These are phyloP conservation scores for Poicephalus meyeri DNA, from an alignment of 2,113 vertebrate species.

Conservation along the genomic window DNA sequence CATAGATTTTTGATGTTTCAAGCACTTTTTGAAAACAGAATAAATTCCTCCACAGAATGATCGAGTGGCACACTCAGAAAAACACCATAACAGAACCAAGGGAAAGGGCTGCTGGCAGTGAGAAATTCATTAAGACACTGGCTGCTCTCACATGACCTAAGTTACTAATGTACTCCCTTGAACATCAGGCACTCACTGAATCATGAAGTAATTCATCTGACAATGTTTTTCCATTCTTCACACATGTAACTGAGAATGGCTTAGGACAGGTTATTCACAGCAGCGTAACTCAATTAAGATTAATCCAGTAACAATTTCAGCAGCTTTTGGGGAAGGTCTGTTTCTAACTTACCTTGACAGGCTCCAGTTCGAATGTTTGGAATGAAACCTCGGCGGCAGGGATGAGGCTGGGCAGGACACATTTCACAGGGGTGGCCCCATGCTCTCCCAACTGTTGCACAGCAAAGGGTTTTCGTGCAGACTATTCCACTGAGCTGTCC, in stretches of 20 bases:
- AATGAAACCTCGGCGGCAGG: conserved; percentile 95
- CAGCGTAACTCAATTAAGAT: conserved; percentile 80
- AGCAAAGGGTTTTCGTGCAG: conserved; percentile 97
- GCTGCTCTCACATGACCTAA: conserved; percentile 59
- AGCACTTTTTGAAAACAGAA: conserved; percentile 8
- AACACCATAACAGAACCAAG: conserved; percentile 10
- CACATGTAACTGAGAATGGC: conserved; percentile 71
- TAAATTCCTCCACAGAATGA: not conserved
- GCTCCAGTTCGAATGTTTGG: conserved; percentile 95
- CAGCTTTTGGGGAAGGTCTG: conserved; percentile 36
- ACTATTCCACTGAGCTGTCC: conserved; percentile 97
- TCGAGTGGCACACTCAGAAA: not conserved
- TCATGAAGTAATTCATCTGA: conserved; percentile 73
- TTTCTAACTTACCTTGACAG: conserved; percentile 88
- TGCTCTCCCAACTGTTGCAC: conserved; percentile 93
- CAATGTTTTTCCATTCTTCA: conserved; percentile 76
- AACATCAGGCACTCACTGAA: conserved; percentile 75
- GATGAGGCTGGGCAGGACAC: conserved; percentile 96
- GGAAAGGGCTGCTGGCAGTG: conserved; percentile 39
- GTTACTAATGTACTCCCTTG: conserved; percentile 65
- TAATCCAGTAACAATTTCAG: conserved; percentile 71
- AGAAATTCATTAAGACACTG: conserved; percentile 60
- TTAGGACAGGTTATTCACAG: conserved; percentile 78
- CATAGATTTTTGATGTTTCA: not conserved
- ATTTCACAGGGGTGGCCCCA: conserved; percentile 99